Base-by-base conservation (phyloP, 2,797 vertebrate genomes). In the Graptemys geographica region DNA sequence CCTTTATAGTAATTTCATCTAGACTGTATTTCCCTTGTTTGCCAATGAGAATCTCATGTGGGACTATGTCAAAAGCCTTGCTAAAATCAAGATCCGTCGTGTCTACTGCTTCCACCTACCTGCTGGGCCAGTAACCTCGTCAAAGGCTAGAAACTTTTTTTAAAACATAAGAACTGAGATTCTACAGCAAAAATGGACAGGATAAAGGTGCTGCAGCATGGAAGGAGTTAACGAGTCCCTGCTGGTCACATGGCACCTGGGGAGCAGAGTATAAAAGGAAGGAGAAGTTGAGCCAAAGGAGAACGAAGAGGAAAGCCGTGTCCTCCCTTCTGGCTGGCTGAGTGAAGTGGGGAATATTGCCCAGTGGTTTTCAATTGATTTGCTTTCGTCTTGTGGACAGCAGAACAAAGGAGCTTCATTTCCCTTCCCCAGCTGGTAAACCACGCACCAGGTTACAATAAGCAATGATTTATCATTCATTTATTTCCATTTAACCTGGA, bases 361-460 rank as follows among this genome's bases (percentile, higher is more conserved):
- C 88, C 69, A 87, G 62, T 4, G 27, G 4, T 80, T 87, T 57
- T 89, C 84, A 56, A 81, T 51, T 85, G 88, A 56, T 86, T 49
- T 0, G 0, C 41, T 83, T 89, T 19, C 85, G 83, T 44, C 84
- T 3, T n/a, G 27, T 1, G 3, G 92, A 92, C 55, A 62, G 25
- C 11, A 27, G 96, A 86, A 41, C 79, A 94, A n/a, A 78, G 53
- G 84, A 94, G 82, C n/a, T 57, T 74, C 49, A 81, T 44, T 37
- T 92, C 81, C 56, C 62, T 56, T 83, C 47, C 81, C 53, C 81
- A 51, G 91, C 62, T 55, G 5, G 3, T 53, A 72, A 15, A 91
- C 56, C 56, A 57, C 11, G 5, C 19, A 3, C 27, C 56, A 57
- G 11, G 55, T 27, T 57, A 57, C 56, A 57, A 27, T 27, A 57